Conservation (phyloP, 2,888 invertebrate species). For the Ephialtes manifestator region DNA sequence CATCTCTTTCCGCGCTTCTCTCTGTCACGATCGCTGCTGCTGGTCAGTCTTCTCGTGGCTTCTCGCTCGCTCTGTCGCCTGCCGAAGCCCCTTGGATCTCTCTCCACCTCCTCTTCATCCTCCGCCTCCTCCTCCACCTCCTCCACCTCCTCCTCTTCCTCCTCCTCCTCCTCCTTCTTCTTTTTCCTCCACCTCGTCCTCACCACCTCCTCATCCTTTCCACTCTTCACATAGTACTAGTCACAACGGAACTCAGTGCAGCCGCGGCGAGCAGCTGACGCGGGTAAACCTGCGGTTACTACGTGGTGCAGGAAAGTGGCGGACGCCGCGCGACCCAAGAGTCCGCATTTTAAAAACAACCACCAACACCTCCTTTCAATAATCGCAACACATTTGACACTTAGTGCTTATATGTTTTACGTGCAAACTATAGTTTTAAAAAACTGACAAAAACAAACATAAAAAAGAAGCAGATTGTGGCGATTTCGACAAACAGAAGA, state of each 20-base stretch:
- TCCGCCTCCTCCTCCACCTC: conserved; percentile 59
- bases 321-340: conserved; percentile 66
- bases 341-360: background rate
- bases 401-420: background rate
- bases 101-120: conserved; percentile 58
- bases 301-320: conserved; percentile 69
- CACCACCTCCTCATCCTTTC: conserved; percentile 72
- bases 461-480: no score
- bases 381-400: background rate
- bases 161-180: conserved; percentile 63
- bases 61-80: conserved; percentile 41
- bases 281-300: conserved; percentile 74
- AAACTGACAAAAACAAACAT: no score
- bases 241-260: conserved; percentile 82
- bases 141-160: conserved; percentile 54
- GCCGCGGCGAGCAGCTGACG: conserved; percentile 84
- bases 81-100: conserved; percentile 46
- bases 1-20: conserved; percentile 57
- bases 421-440: background rate
- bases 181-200: conserved; percentile 67
- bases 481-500: background rate
- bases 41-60: conserved; percentile 52
- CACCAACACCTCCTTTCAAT: background rate
- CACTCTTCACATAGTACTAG: conserved; percentile 69
- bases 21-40: conserved; percentile 36